Evolutionary conservation across 2,888 invertebrate species (phyloP), one percentile per base, ranked within the genome.

Genomic region (Meandrusa payeni): DNA sequence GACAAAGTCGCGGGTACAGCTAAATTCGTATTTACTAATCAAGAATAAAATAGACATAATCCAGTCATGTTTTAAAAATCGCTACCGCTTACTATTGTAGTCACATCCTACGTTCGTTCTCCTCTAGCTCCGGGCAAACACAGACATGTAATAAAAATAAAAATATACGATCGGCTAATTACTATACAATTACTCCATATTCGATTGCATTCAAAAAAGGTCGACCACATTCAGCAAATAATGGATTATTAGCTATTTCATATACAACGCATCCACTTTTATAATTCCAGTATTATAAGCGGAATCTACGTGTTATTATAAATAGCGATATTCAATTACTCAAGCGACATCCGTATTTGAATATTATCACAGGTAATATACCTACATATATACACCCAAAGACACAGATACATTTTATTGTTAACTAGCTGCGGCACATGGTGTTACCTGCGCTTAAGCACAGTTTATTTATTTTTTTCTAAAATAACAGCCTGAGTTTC

Each of bases 161-260:
- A 29, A 51, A 46, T 45, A 47, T 50, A 48, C 47, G 48, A 44
- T 39, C 41, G 40, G 28, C 36, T 47, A 50, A 50, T 57, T 52
- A 48, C 48, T 49, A 40, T 50, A 52, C 46, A 50, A 55, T 52
- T 52, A 57, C 44, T 37, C 24, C 36, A 41, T 40, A 10, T 12
- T 12, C 2, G 1, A 27, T 9, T 27, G 2, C 6, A 2, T 9
- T 27, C 5, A 37, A 19, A n/a, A 27, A 27, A 37, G 26, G 19
- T 27, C 10, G 19, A 2, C 27, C 2, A 19, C 20, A 33, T 27
- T 37, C 7, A 37, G 27, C 27, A 26, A 24, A 7, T 9, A 15
- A 15, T 15, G 15, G 15, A 15, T n/a, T n/a, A 15, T 2, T 15
- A 5, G 20, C 3, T 9, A 33, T 33, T 32, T 33, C 12, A 33